Conservation (phyloP, 2,888 invertebrate species). For the Alviniconcha strummeri region DNA sequence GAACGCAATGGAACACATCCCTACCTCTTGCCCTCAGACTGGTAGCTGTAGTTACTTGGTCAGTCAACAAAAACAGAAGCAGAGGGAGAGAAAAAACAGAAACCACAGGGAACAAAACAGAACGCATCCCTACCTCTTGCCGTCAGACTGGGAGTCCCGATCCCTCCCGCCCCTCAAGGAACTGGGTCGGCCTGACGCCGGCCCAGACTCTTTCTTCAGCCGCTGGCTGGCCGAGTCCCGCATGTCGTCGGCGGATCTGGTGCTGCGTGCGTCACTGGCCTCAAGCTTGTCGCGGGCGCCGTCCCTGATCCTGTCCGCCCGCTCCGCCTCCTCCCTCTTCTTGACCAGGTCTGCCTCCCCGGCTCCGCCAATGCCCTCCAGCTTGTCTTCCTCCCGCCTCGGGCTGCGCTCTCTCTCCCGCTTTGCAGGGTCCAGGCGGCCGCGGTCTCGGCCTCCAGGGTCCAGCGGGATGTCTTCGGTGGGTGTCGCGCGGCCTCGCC, state of each 20-base stretch:
- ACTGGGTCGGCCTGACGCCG: not conserved
- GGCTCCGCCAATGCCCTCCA: not conserved
- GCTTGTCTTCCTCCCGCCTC: slow-evolving; percentile 25
- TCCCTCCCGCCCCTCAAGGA: not conserved
- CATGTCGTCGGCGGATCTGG: slow-evolving; percentile 34
- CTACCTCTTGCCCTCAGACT: slow-evolving; percentile 24
- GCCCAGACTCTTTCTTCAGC: slow-evolving; percentile 16
- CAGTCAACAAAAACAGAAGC: no score
- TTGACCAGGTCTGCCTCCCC: not conserved
- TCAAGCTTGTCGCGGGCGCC: slow-evolving; percentile 30
- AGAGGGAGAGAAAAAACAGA: no score
- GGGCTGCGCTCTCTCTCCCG: slow-evolving; percentile 29
- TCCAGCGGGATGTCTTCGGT: slow-evolving; percentile 6
- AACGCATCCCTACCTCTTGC: slow-evolving; percentile 19
- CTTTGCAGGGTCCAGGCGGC: slow-evolving; percentile 30
- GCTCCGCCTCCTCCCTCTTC: not conserved
- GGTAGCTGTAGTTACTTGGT: no score
- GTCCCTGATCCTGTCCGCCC: slow-evolving; percentile 13
- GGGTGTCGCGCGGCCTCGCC: not conserved
- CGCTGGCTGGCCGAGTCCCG: slow-evolving; percentile 6
- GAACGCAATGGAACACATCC: not conserved
- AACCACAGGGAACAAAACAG: no score
- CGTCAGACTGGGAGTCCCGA: slow-evolving; percentile 24
- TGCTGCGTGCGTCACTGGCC: slow-evolving; percentile 30
- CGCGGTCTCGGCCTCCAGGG: not conserved